Evolutionary conservation across 2,797 vertebrate genomes (phyloP).

Genomic region (Mus spretus): DNA sequence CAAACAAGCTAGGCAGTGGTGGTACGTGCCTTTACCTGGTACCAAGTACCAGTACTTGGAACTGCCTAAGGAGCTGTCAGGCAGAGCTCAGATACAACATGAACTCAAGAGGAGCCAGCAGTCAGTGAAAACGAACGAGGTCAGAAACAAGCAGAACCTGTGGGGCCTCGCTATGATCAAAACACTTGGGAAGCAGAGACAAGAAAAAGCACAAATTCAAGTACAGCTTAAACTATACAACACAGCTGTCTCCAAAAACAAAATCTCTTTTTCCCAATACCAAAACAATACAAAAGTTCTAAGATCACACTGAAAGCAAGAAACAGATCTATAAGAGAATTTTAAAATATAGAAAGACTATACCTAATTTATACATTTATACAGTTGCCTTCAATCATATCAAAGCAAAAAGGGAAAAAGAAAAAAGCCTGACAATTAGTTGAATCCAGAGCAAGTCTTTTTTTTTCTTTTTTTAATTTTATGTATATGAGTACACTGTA

Average conservation of each 20-base stretch:
- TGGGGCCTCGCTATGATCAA: neutral
- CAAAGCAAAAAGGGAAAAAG: neutral
- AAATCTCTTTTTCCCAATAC: neutral
- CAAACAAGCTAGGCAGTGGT: too few relatives aligned
- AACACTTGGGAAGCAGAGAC: neutral
- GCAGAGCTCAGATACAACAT: slow-evolving; percentile 5
- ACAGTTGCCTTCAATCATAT: slow-evolving; percentile 25
- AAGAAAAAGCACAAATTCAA: neutral
- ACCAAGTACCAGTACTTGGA: too few relatives aligned
- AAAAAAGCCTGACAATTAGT: neutral
- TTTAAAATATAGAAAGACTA: neutral
- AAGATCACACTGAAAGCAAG: neutral
- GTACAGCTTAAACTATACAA: neutral
- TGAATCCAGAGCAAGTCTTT: slow-evolving; percentile 34
- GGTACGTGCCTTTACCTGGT: too few relatives aligned
- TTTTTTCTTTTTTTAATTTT: too few relatives aligned
- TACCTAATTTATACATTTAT: slow-evolving; percentile 30
- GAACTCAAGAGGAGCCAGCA: slow-evolving; percentile 24
- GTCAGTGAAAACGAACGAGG: slow-evolving; percentile 51
- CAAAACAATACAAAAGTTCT: slow-evolving; percentile 14
- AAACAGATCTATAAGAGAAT: neutral
- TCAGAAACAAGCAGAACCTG: neutral
- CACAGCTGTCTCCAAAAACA: neutral
- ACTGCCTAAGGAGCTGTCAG: slow-evolving; percentile 29
- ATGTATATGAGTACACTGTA: too few relatives aligned